Evolutionary conservation across 2,888 invertebrate genomes (phyloP).

Genomic region (Lepidochrysops patricia): DNA sequence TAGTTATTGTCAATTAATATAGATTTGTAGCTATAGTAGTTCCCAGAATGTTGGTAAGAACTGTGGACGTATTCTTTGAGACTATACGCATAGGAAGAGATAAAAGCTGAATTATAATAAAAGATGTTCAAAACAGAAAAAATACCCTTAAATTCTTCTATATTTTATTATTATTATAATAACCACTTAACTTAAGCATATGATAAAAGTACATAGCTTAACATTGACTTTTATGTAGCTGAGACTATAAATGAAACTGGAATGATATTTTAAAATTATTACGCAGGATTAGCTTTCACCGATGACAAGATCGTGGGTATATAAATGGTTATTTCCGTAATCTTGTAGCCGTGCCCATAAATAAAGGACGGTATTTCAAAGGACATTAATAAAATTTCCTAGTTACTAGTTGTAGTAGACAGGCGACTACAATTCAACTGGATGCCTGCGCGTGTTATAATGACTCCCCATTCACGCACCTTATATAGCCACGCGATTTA

Average conservation of each 20-base stretch:
- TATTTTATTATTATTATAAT: neutral
- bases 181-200: neutral
- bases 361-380: conserved; percentile 10
- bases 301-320: neutral
- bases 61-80: too few relatives aligned
- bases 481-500: neutral
- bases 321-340: conserved; percentile 8
- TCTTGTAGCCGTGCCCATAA: neutral
- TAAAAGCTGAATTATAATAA: neutral
- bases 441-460: conserved; percentile 37
- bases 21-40: too few relatives aligned
- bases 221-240: neutral
- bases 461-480: conserved; percentile 28
- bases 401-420: conserved; percentile 14
- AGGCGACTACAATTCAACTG: conserved; percentile 16
- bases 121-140: neutral
- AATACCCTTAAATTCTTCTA: neutral
- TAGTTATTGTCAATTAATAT: neutral
- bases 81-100: too few relatives aligned
- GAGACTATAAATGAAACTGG: neutral
- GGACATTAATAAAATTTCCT: conserved; percentile 14
- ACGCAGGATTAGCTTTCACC: neutral
- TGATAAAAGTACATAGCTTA: neutral
- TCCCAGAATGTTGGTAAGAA: too few relatives aligned
- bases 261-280: neutral